Evolutionary conservation across 2,888 invertebrate species (phyloP).

Genomic region (Hyles lineata): DNA sequence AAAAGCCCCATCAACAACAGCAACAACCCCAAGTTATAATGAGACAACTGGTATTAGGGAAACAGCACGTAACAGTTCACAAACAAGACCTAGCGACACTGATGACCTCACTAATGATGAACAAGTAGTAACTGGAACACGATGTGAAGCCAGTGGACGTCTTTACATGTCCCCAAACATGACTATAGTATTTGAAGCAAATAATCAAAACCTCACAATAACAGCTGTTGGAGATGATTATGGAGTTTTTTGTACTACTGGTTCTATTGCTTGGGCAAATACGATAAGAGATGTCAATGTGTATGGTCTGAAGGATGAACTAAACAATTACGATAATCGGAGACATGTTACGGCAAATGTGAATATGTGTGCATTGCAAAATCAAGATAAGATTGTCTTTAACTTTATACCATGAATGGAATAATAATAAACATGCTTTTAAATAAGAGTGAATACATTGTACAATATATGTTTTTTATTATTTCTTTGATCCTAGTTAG

Average conservation of each 20-base stretch:
- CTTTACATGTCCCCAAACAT: slow-evolving; percentile 58
- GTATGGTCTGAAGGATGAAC: slow-evolving; percentile 65
- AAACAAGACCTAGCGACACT: slow-evolving; percentile 18
- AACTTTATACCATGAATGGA: slow-evolving; percentile 31
- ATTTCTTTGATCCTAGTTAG: too few species aligned
- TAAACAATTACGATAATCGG: slow-evolving; percentile 74
- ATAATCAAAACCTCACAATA: slow-evolving; percentile 53
- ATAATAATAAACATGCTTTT: background rate
- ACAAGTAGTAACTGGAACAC: slow-evolving; percentile 31
- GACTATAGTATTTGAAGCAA: slow-evolving; percentile 58
- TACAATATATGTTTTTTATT: background rate
- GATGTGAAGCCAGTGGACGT: slow-evolving; percentile 60
- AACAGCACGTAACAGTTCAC: slow-evolving; percentile 23
- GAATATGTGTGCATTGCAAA: slow-evolving; percentile 60
- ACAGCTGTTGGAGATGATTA: slow-evolving; percentile 56
- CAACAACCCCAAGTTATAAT: background rate
- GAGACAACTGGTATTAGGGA: background rate
- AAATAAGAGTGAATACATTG: background rate
- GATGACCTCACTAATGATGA: slow-evolving; percentile 5
- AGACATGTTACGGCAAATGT: slow-evolving; percentile 50
- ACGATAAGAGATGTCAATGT: slow-evolving; percentile 58
- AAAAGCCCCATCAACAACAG: too few species aligned
- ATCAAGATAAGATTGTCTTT: slow-evolving; percentile 41
- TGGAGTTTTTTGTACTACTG: slow-evolving; percentile 52
- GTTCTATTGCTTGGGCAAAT: slow-evolving; percentile 50